Percentiles rank a stretch among this genome's conserved stretches.
These are phyloP conservation scores for Propithecus deckenii DNA, from an alignment of 2,797 vertebrate genomes.

Conservation along the genomic window DNA sequence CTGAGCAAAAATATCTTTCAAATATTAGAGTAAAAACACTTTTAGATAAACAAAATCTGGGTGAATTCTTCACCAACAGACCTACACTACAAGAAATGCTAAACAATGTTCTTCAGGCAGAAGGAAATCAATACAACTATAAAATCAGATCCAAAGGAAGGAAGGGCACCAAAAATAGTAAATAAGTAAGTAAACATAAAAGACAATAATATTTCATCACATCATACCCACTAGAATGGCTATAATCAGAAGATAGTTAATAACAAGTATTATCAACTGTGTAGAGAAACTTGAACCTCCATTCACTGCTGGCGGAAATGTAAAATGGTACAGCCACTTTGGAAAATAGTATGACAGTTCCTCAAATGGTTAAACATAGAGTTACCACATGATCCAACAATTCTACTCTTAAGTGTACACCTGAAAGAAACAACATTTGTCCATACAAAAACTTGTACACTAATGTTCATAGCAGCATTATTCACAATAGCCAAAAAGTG, in stretches of 20 bases:
- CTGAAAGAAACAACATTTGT: background rate
- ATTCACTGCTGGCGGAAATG: background rate
- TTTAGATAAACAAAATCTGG: background rate
- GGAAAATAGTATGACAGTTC: background rate
- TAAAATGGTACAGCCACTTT: background rate
- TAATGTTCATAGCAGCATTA: background rate
- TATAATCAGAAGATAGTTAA: background rate
- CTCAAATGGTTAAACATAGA: background rate
- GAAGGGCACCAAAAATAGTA: background rate
- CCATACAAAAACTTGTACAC: background rate
- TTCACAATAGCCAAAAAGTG: background rate
- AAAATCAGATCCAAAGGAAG: background rate
- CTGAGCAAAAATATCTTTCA: conserved; percentile 13
- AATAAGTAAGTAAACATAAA: conserved; percentile 8
- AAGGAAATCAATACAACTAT: background rate
- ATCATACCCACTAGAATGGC: background rate
- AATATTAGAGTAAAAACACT: background rate
- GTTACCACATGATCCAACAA: background rate
- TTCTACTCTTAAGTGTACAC: background rate
- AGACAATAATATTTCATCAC: background rate
- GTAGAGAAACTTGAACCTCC: background rate
- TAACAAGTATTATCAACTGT: background rate
- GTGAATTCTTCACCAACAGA: background rate
- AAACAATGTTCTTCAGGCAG: background rate
- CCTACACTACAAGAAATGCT: background rate